Conservation (phyloP, 2,888 invertebrate genomes). For the Alentia gelatinosa region DNA sequence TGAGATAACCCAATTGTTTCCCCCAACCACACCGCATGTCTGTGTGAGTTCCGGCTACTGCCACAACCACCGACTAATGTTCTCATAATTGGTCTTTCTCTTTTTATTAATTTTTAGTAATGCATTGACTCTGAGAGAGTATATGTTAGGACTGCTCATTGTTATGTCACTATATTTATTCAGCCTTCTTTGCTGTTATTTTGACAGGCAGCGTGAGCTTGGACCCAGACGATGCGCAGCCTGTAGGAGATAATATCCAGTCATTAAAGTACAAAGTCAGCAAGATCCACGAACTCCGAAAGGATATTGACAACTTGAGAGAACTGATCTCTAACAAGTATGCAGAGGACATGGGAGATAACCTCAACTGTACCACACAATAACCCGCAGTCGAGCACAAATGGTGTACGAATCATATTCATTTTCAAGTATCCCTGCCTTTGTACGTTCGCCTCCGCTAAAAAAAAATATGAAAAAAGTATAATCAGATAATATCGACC, state of each 20-base stretch:
- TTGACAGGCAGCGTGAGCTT: neutral
- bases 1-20: too few species aligned
- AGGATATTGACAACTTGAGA: conserved; percentile 74
- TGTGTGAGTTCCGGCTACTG: too few species aligned
- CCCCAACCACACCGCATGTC: too few species aligned
- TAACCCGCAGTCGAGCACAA: too few species aligned
- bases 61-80: neutral
- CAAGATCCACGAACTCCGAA: conserved; percentile 70
- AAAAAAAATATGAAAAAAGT: too few species aligned
- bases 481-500: too few species aligned
- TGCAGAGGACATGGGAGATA: conserved; percentile 77
- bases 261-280: conserved; percentile 58
- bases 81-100: neutral
- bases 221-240: neutral
- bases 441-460: too few species aligned
- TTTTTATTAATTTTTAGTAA: too few species aligned
- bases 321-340: conserved; percentile 75
- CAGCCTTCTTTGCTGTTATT: neutral
- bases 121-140: too few species aligned
- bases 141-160: too few species aligned
- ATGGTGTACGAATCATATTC: too few species aligned
- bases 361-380: conserved; percentile 75
- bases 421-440: too few species aligned
- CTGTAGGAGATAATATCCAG: conserved; percentile 43
- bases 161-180: neutral